Evolutionary conservation across 2,797 vertebrate genomes (phyloP).

Genomic region (Arremon aurantiirostris): DNA sequence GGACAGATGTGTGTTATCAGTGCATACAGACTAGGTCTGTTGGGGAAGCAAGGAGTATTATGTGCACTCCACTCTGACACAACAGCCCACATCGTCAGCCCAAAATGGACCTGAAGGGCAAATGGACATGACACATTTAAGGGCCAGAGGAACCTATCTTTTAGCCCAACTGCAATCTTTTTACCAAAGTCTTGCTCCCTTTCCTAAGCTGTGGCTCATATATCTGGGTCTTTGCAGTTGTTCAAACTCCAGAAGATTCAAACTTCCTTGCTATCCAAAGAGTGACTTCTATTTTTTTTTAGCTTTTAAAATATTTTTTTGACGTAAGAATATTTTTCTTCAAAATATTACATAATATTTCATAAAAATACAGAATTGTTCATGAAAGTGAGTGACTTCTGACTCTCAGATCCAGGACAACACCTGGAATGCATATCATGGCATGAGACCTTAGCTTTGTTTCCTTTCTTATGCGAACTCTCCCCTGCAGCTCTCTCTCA

Average conservation of each 20-base stretch:
- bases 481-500: background rate
- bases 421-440: background rate
- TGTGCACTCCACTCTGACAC: background rate
- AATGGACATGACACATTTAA: fast-evolving
- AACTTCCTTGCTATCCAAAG: background rate
- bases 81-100: background rate
- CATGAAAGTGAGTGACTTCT: background rate
- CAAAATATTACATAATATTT: background rate
- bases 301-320: background rate
- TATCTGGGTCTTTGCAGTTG: background rate
- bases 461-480: background rate
- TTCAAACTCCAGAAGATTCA: background rate
- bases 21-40: background rate
- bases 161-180: background rate
- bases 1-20: background rate
- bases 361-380: background rate
- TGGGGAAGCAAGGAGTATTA: background rate
- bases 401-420: background rate
- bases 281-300: background rate
- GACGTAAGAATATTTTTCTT: background rate
- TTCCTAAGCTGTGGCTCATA: background rate
- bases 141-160: background rate
- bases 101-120: background rate
- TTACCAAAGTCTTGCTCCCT: background rate
- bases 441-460: background rate